Conservation (phyloP, 2,888 invertebrate species). For the Drosophila limbata region DNA sequence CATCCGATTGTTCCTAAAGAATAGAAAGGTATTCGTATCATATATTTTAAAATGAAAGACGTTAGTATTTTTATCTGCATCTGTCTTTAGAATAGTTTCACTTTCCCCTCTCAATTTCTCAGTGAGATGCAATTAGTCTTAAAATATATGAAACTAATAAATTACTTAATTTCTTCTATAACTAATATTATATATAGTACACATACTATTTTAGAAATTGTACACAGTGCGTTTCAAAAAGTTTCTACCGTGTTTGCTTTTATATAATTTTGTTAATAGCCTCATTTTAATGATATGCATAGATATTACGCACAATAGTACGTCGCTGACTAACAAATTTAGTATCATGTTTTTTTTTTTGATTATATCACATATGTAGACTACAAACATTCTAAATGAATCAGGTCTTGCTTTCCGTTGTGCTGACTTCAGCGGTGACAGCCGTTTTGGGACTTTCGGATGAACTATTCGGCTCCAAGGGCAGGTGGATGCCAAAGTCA, state of each 20-base stretch:
- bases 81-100: no score
- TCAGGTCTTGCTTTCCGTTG: slow-evolving; percentile 2
- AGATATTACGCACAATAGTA: slow-evolving; percentile 8
- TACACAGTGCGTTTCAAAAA: background rate
- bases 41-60: no score
- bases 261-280: slow-evolving; percentile 28
- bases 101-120: background rate
- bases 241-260: slow-evolving; percentile 1
- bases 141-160: background rate
- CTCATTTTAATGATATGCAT: slow-evolving; percentile 31
- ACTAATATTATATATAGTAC: background rate
- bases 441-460: background rate
- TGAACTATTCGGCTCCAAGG: slow-evolving; percentile 24
- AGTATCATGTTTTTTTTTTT: slow-evolving; percentile 2
- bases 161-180: background rate
- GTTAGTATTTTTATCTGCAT: no score
- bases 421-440: background rate
- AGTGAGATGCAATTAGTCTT: background rate
- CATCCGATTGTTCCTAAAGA: no score
- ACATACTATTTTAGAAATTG: background rate
- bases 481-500: slow-evolving; percentile 58
- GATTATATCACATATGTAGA: slow-evolving; percentile 35
- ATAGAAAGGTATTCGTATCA: no score
- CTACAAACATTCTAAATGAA: background rate
- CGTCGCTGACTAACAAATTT: slow-evolving; percentile 28